These are phyloP conservation scores for Anhinga anhinga DNA, from an alignment of 2,113 vertebrate species.

Conservation along the genomic window DNA sequence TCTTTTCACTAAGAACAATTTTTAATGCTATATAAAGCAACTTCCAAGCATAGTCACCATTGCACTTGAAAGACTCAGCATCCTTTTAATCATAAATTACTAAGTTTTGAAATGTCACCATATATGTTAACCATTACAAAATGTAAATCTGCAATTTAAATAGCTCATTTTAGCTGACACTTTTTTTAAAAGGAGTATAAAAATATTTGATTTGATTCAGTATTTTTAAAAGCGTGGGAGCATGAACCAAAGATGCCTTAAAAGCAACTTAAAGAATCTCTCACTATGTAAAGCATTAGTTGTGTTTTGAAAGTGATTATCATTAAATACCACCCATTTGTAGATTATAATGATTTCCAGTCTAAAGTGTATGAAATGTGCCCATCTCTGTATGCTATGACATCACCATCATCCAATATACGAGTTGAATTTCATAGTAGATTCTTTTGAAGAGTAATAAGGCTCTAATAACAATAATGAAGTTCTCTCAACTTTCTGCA, in stretches of 20 bases:
- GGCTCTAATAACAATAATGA: neutral
- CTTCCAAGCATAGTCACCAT: neutral
- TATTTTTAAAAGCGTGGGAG: constrained; percentile 34
- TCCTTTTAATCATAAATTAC: constrained; percentile 17
- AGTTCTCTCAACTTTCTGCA: neutral
- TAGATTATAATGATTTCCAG: neutral
- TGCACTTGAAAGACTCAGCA: neutral
- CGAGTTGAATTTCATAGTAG: neutral
- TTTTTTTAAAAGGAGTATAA: neutral
- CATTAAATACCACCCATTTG: neutral
- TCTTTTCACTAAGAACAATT: neutral
- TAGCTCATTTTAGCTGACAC: neutral
- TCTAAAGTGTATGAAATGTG: neutral
- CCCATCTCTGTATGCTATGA: neutral
- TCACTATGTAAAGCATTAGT: neutral
- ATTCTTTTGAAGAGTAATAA: neutral
- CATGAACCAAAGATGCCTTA: neutral
- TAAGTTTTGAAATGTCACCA: constrained; percentile 33
- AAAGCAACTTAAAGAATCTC: neutral
- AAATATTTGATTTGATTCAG: constrained; percentile 25
- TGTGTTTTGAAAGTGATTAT: neutral
- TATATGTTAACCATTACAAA: neutral
- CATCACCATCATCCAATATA: neutral
- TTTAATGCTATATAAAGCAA: constrained; percentile 1
- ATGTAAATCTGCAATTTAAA: constrained; percentile 4